Evolutionary conservation across 2,113 vertebrate species (phyloP), one percentile per base, ranked within the genome.

Genomic region (Gnathonemus echidnorhynchus): DNA sequence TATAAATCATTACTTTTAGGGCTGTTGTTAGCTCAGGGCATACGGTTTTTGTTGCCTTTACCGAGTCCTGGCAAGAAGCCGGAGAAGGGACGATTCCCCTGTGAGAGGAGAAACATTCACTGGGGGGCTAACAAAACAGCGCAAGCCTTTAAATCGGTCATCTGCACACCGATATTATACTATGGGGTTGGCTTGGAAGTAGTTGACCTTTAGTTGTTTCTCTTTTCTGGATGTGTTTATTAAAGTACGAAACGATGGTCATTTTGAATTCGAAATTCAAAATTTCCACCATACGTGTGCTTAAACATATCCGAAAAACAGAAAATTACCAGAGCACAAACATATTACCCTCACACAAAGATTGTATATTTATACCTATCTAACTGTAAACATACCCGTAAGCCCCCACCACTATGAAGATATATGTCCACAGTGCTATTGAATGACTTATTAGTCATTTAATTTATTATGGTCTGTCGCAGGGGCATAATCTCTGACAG

Each of bases 1-100:
- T 89, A 52, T 88, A 58, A 42, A 21, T 89, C 31, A 89, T 89
- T 46, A 77, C 70, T 89, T 52, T 89, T 80, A n/a, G 35, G 52
- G 74, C 88, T 89, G 88, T 56, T 21, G n/a, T 84, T 42, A 83
- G 21, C 53, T n/a, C 46, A 17, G 3, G 31, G 77, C 35, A 45
- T n/a, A n/a, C 31, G 19, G 10, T 21, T 10, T 53, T 13, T 27
- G 46, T 83, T 83, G 27, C 66, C 27, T 42, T 89, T 89, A 80
- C 49, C 48, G 24, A 7, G 27, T 35, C 31, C 88, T 24, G 74
- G 31, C 31, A 39, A 84, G 88, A 48, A 8, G 35, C 45, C 2
- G 45, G 42, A 48, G 19, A 3, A 83, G 19, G 9, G 10, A 27
- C 3, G 62, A 31, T 27, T 70, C 62, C 58, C 62, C 77, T 19